Conservation (phyloP, 2,113 vertebrate species). For the Thamnaconus septentrionalis region DNA sequence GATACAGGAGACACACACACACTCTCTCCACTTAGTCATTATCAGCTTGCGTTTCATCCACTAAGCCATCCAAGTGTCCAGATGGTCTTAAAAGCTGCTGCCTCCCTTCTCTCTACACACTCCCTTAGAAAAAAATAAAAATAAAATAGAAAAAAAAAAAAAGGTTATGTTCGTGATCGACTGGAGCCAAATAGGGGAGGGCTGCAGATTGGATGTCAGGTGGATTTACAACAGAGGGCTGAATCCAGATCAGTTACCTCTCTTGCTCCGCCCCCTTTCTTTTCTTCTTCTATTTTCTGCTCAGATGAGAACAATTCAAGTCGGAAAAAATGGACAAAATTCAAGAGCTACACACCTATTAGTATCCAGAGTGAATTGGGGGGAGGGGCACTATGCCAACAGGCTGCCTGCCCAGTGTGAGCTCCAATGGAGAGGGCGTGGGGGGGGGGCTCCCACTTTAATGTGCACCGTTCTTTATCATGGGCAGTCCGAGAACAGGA, state of each 20-base stretch:
- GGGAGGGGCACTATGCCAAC: slow-evolving; percentile 14
- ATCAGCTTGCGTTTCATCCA: slow-evolving; percentile 74
- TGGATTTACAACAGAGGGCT: slow-evolving; percentile 37
- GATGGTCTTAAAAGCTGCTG: slow-evolving; percentile 71
- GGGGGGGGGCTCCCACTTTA: too few relatives aligned
- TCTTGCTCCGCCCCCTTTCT: slow-evolving; percentile 15
- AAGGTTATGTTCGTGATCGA: slow-evolving; percentile 58
- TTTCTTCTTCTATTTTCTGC: slow-evolving; percentile 25
- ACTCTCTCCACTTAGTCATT: slow-evolving; percentile 71
- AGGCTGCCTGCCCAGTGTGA: slow-evolving; percentile 33
- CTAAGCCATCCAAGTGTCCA: slow-evolving; percentile 75
- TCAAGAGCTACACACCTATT: too few relatives aligned
- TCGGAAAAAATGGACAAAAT: slow-evolving; percentile 24
- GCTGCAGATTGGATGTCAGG: slow-evolving; percentile 57
- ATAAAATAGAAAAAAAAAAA: slow-evolving; percentile 26
- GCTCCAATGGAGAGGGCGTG: background rate
- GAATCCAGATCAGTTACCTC: slow-evolving; percentile 40
- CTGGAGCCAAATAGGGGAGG: slow-evolving; percentile 48
- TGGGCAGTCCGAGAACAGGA: slow-evolving; percentile 4
- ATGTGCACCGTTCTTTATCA: background rate
- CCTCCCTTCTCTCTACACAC: slow-evolving; percentile 44
- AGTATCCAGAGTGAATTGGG: too few relatives aligned
- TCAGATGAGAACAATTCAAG: slow-evolving; percentile 21
- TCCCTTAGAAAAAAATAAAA: slow-evolving; percentile 32
- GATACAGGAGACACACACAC: slow-evolving; percentile 14